These are phyloP conservation scores for Anguilla rostrata DNA, from an alignment of 2,113 vertebrate genomes.

Conservation along the genomic window DNA sequence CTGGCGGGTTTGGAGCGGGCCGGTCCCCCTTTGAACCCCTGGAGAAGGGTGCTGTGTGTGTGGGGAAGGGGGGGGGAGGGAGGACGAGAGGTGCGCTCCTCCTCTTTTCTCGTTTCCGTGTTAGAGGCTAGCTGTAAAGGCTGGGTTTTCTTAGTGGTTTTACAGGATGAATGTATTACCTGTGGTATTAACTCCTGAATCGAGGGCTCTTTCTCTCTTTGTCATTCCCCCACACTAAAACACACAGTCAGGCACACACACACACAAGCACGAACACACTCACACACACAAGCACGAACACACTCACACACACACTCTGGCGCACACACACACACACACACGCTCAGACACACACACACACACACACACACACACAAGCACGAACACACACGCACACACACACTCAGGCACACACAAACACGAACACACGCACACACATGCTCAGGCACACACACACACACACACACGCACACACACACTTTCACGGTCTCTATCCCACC, in stretches of 20 bases:
- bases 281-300: neutral
- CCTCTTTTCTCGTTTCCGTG: neutral
- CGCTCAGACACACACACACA: too few species aligned
- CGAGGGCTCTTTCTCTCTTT: slow-evolving; percentile 70
- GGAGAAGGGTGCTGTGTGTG: neutral
- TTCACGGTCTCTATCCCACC: neutral
- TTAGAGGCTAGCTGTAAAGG: neutral
- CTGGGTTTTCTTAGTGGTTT: slow-evolving; percentile 51
- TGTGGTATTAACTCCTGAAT: slow-evolving; percentile 72
- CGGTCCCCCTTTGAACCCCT: neutral
- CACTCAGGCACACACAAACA: too few species aligned
- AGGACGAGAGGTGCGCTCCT: neutral
- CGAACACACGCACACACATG: too few species aligned
- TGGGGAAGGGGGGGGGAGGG: neutral
- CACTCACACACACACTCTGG: too few species aligned
- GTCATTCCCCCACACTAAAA: neutral
- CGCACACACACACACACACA: too few species aligned
- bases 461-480: neutral
- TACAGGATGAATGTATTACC: slow-evolving; percentile 84
- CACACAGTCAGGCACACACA: slow-evolving; percentile 16
- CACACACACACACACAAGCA: too few species aligned
- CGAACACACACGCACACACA: too few species aligned
- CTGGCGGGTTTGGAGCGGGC: neutral
- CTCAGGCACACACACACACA: too few species aligned
- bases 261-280: slow-evolving; percentile 49